Evolutionary conservation across 2,888 invertebrate genomes (phyloP).

Genomic region (Drepanosiphum platanoidis): DNA sequence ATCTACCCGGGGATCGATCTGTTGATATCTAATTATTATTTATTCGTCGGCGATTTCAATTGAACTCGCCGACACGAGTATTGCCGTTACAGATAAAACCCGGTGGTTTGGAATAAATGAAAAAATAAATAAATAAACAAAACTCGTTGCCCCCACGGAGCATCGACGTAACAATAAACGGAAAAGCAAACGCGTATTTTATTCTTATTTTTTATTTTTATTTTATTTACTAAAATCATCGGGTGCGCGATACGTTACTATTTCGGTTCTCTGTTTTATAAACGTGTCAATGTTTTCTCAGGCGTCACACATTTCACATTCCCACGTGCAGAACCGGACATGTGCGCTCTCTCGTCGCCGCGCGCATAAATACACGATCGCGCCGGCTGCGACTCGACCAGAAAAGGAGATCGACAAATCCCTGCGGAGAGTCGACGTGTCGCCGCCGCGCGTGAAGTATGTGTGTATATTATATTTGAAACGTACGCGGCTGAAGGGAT

Average conservation of each 20-base stretch:
- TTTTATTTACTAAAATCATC: not conserved
- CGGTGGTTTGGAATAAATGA: too few relatives aligned
- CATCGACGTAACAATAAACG: too few relatives aligned
- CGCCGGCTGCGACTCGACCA: not conserved
- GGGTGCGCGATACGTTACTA: not conserved
- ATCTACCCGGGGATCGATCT: too few relatives aligned
- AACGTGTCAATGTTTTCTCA: constrained; percentile 55
- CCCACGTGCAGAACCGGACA: constrained; percentile 55
- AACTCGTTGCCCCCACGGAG: too few relatives aligned
- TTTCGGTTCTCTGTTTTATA: not conserved
- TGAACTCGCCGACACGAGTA: too few relatives aligned
- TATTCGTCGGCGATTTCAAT: too few relatives aligned
- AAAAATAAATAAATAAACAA: too few relatives aligned
- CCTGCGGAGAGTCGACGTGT: not conserved
- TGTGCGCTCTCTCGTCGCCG: constrained; percentile 51
- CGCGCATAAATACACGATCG: not conserved
- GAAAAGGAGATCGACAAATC: constrained; percentile 19
- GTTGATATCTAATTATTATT: too few relatives aligned
- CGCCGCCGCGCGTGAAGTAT: too few relatives aligned
- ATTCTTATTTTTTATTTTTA: too few relatives aligned
- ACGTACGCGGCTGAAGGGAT: constrained; percentile 26
- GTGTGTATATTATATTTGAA: not conserved
- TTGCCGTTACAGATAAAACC: too few relatives aligned
- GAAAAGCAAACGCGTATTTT: too few relatives aligned
- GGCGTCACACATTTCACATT: constrained; percentile 35